These are phyloP conservation scores for Camponotus vicinus DNA, from an alignment of 1,140 invertebrate species.

Conservation along the genomic window DNA sequence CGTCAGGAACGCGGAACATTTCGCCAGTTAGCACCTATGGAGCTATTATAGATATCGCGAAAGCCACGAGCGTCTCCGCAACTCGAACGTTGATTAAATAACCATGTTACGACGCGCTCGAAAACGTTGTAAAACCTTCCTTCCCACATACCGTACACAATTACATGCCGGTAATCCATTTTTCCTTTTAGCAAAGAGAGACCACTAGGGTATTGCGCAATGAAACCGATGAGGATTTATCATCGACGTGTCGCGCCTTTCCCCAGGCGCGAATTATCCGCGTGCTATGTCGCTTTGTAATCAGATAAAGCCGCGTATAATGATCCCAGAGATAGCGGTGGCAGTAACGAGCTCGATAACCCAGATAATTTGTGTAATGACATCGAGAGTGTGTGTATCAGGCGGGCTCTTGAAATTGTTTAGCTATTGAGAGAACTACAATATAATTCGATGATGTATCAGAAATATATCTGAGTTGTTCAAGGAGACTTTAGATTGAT, in stretches of 20 bases:
- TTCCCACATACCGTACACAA: constrained; percentile 37
- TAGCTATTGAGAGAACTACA: no score
- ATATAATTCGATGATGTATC: no score
- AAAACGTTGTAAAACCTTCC: constrained; percentile 5
- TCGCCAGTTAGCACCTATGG: constrained; percentile 26
- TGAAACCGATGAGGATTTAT: constrained; percentile 51
- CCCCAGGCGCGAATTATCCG: background rate
- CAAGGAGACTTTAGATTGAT: no score
- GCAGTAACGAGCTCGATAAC: constrained; percentile 52
- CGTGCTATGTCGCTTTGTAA: constrained; percentile 24
- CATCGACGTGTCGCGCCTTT: constrained; percentile 44
- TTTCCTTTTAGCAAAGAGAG: constrained; percentile 28
- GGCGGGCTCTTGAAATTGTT: no score
- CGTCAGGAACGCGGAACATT: constrained; percentile 62
- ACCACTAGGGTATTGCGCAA: constrained; percentile 43
- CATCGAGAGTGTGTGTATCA: no score
- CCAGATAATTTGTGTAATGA: constrained; percentile 57
- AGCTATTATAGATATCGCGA: constrained; percentile 38
- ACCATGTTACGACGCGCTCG: background rate
- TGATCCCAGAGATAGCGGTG: constrained; percentile 36
- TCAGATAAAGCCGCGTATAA: constrained; percentile 36
- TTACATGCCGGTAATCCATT: constrained; percentile 37
- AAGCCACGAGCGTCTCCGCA: constrained; percentile 14
- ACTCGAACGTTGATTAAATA: constrained; percentile 20
- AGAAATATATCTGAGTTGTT: no score